Evolutionary conservation across 2,888 invertebrate genomes (phyloP).

Genomic region (Synergus laeviventris): DNA sequence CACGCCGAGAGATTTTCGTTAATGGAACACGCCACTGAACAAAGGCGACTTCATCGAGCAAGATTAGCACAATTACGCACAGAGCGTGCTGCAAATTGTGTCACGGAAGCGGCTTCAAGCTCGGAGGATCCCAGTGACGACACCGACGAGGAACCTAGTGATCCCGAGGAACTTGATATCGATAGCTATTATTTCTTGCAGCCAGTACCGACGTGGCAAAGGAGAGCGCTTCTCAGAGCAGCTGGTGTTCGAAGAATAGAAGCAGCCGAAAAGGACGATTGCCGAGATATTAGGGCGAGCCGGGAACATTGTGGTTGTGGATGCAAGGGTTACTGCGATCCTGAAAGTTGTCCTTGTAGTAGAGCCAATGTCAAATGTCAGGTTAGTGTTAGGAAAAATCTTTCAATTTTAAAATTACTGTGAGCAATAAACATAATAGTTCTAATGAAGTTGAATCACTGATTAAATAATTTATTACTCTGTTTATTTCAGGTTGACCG

Average conservation of each 20-base stretch:
- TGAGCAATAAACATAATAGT: background rate
- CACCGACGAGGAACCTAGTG: constrained; percentile 89
- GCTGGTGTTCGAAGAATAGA: constrained; percentile 97
- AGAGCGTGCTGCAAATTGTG: constrained; percentile 80
- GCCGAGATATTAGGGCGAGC: constrained; percentile 92
- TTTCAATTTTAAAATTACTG: background rate
- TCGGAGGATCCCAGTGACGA: constrained; percentile 86
- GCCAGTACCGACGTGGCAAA: constrained; percentile 94
- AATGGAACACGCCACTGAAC: constrained; percentile 92
- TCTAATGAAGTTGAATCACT: background rate
- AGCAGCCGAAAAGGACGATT: constrained; percentile 94
- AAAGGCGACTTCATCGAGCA: constrained; percentile 90
- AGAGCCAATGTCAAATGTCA: constrained; percentile 97
- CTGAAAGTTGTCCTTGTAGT: constrained; percentile 96
- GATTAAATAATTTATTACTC: background rate
- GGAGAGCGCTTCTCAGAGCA: constrained; percentile 91
- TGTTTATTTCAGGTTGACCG: constrained; percentile 85
- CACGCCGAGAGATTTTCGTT: constrained; percentile 88
- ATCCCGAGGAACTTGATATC: constrained; percentile 89
- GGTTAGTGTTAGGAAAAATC: constrained; percentile 72
- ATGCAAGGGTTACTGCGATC: constrained; percentile 95
- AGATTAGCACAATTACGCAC: constrained; percentile 84
- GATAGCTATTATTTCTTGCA: constrained; percentile 94
- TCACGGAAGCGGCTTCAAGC: constrained; percentile 80
- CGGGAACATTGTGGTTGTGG: constrained; percentile 96